Percentiles rank a stretch among this genome's conserved stretches.
Evolutionary conservation across 2,797 vertebrate species (phyloP).

Genomic region (Muscicapa striata): DNA sequence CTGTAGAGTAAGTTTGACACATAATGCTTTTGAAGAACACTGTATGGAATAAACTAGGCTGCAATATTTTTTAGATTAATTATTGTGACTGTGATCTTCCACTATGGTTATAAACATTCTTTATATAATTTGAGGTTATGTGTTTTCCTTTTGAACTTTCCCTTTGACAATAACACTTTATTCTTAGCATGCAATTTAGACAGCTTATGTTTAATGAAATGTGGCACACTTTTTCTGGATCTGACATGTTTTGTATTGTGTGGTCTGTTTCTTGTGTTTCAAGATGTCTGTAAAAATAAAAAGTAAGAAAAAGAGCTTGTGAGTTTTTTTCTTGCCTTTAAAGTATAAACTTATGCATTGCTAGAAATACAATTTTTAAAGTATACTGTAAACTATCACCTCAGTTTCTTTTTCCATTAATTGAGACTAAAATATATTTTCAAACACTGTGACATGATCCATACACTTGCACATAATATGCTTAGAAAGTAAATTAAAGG

Average conservation of each 20-base stretch:
- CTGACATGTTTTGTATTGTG: neutral
- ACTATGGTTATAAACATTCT: neutral
- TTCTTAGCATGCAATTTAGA: constrained; percentile 2
- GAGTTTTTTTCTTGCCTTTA: neutral
- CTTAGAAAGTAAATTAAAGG: neutral
- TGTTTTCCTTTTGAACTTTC: constrained; percentile 19
- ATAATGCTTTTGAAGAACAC: neutral
- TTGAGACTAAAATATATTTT: neutral
- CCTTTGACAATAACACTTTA: neutral
- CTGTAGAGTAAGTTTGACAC: neutral
- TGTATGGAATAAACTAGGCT: neutral
- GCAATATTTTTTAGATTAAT: constrained; percentile 39
- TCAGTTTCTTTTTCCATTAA: neutral
- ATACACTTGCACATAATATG: neutral
- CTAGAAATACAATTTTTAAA: neutral
- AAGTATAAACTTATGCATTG: neutral
- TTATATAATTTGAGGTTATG: neutral
- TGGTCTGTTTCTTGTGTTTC: neutral
- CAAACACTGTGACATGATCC: neutral
- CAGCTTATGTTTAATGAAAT: neutral
- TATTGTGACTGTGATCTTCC: constrained; percentile 19
- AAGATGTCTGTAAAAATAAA: neutral
- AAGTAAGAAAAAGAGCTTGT: neutral
- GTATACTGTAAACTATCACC: neutral
- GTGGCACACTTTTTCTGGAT: neutral